These are phyloP conservation scores for Noturus placidus DNA, from an alignment of 2,113 vertebrate species.

Conservation along the genomic window DNA sequence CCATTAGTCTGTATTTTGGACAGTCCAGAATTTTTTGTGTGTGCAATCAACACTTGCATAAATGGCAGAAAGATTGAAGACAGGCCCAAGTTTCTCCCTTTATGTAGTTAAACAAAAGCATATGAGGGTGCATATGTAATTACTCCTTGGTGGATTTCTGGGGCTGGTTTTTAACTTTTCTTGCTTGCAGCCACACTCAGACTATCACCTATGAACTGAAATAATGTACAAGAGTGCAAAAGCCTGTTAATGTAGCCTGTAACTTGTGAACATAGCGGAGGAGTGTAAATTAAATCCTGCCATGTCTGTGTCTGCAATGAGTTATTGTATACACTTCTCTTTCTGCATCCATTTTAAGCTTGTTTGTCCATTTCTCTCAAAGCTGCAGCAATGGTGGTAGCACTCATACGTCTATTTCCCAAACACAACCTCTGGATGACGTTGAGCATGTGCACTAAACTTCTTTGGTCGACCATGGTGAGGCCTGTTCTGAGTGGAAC, in stretches of 20 bases:
- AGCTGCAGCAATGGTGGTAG: no score
- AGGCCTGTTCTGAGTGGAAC: no score
- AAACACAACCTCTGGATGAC: no score
- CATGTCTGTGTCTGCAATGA: slow-evolving; percentile 34
- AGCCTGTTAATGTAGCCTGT: slow-evolving; percentile 38
- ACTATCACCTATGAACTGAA: slow-evolving; percentile 34
- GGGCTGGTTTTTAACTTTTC: neutral
- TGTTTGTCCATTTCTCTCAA: slow-evolving; percentile 12
- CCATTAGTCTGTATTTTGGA: neutral
- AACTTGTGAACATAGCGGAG: slow-evolving; percentile 9
- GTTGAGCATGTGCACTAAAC: no score
- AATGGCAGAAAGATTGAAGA: neutral
- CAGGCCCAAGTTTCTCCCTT: neutral
- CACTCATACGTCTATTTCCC: no score
- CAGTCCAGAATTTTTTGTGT: neutral
- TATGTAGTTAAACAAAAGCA: neutral
- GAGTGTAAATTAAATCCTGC: slow-evolving; percentile 53
- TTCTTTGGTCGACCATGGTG: no score
- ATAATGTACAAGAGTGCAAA: slow-evolving; percentile 33
- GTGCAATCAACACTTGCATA: neutral
- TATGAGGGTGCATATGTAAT: slow-evolving; percentile 7
- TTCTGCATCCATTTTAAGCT: neutral
- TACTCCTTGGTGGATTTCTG: slow-evolving; percentile 9
- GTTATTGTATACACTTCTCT: slow-evolving; percentile 21
- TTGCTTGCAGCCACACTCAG: neutral